These are phyloP conservation scores for Diorhabda sublineata DNA, from an alignment of 1,140 invertebrate genomes.

Conservation along the genomic window DNA sequence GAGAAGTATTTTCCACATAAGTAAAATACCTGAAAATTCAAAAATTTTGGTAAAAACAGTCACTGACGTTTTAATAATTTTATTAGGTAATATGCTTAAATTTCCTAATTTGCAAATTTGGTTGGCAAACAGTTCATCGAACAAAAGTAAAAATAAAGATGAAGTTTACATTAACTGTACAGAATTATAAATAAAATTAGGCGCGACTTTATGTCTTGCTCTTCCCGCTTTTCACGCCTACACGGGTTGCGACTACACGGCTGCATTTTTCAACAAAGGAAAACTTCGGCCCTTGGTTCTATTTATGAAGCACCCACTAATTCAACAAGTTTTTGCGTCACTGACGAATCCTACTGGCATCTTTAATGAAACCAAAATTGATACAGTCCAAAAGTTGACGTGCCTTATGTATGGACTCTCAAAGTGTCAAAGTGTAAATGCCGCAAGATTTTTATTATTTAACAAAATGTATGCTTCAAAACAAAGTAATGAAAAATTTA, in stretches of 20 bases:
- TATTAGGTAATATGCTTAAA: constrained; percentile 41
- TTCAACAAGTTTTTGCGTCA: no score
- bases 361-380: constrained; percentile 31
- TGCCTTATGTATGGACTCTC: constrained; percentile 34
- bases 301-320: no score
- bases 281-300: no score
- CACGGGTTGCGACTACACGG: no score
- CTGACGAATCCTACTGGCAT: not conserved
- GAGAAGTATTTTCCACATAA: constrained; percentile 25
- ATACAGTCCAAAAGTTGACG: constrained; percentile 26
- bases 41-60: constrained; percentile 32
- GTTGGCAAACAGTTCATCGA: constrained; percentile 27
- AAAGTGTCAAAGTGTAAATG: constrained; percentile 35
- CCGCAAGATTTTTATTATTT: constrained; percentile 35
- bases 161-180: constrained; percentile 6
- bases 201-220: not conserved
- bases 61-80: constrained; percentile 38
- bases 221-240: no score
- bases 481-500: constrained; percentile 32
- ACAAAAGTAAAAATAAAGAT: constrained; percentile 23
- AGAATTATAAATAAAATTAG: not conserved
- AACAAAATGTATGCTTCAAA: constrained; percentile 30
- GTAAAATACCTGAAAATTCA: constrained; percentile 26
- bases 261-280: no score
- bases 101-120: constrained; percentile 33